Percentiles rank a stretch among this genome's conserved stretches.
Conservation (phyloP, 2,797 vertebrate genomes). For the Rhyacichthys aspro region DNA sequence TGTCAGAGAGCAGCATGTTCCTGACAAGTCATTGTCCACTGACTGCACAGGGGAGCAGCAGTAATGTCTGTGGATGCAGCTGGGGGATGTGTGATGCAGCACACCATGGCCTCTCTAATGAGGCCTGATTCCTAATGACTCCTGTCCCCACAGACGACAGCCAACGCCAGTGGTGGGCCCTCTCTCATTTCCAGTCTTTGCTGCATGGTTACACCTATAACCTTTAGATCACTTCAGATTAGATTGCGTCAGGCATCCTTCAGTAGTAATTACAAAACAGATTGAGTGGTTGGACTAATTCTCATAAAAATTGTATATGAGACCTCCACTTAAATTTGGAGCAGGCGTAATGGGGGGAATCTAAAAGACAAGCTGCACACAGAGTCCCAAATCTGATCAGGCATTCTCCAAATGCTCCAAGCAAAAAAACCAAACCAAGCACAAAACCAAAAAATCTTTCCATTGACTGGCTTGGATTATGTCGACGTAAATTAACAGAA, state of each 20-base stretch:
- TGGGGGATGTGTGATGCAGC: slow-evolving; percentile 46
- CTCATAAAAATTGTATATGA: slow-evolving; percentile 67
- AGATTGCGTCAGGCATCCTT: slow-evolving; percentile 62
- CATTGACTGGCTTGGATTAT: slow-evolving; percentile 64
- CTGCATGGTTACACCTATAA: slow-evolving; percentile 67
- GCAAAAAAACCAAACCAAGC: no score
- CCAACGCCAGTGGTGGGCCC: slow-evolving; percentile 49
- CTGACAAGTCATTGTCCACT: slow-evolving; percentile 21
- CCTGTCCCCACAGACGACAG: slow-evolving; percentile 46
- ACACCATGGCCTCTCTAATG: slow-evolving; percentile 69
- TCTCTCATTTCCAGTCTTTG: slow-evolving; percentile 62
- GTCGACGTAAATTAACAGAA: slow-evolving; percentile 62
- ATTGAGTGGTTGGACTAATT: slow-evolving; percentile 55
- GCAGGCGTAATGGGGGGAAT: slow-evolving; percentile 42
- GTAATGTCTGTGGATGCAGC: slow-evolving; percentile 43
- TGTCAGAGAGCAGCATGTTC: slow-evolving; percentile 23
- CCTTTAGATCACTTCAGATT: slow-evolving; percentile 72
- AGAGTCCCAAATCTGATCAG: slow-evolving; percentile 47
- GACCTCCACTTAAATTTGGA: slow-evolving; percentile 50
- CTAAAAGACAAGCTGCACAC: slow-evolving; percentile 41
- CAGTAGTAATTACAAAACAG: slow-evolving; percentile 69
- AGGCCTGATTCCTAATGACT: slow-evolving; percentile 73
- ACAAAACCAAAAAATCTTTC: slow-evolving; percentile 59
- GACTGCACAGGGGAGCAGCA: slow-evolving; percentile 28
- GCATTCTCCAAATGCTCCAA: slow-evolving; percentile 55